Evolutionary conservation across 2,113 vertebrate genomes (phyloP), one percentile per base, ranked within the genome.

Genomic region (Hydrochoerus hydrochaeris): DNA sequence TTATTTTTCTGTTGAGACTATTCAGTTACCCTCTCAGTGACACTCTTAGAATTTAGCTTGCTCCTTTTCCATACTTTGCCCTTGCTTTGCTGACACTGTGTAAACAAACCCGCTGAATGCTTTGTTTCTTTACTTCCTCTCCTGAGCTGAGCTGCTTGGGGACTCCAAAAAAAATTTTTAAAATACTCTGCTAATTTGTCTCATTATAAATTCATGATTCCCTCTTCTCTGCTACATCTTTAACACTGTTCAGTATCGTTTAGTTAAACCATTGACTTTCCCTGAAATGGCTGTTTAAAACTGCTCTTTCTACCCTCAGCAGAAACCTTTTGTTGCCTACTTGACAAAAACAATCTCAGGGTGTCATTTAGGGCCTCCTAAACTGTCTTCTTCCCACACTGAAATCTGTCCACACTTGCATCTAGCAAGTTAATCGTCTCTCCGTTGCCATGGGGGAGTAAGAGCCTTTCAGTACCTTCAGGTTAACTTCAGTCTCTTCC

Each of bases 121-220:
- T 38, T 62, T 54, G n/a, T 57, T 71, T 69, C 58, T 65, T 30
- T 30, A 65, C 26, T 57, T 49, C 71, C 5, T 14, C 7, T 58
- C 7, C 11, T 77, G 30, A 86, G 58, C 11, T 77, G 30, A 86
- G 58, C 1, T 49, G 12, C 2, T 38, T 84, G 75, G 16, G 81
- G 14, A 60, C 16, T 8, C 32, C 54, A 22, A 38, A 86, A 71
- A 71, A 46, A 9, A 3, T 38, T 6, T 46, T 6, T 46, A 35
- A 85, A 96, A 54, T 71, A 91, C 4, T 94, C 41, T 35, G 3
- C 12, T 95, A 71, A 93, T 63, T 80, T 49, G 24, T 52, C 4
- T 81, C 41, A 87, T 89, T 94, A 62, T 75, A 73, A 93, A 89
- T 86, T 46, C 87, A 90, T 41, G 62, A 84, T 60, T 11, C 38